Conservation (phyloP, 2,888 invertebrate species). For the Sialis lutaria region DNA sequence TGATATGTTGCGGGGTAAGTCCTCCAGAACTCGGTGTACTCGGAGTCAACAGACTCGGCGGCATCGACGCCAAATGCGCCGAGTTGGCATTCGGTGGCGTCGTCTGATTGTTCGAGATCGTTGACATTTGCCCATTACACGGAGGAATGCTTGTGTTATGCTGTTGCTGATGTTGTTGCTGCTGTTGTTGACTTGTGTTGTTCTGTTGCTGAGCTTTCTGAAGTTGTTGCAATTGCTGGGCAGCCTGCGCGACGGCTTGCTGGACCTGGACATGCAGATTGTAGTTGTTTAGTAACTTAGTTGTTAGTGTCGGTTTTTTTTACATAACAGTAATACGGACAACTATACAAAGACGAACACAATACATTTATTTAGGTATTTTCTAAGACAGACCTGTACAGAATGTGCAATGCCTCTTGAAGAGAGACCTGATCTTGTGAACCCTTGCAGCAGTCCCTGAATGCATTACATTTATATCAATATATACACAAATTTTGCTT, state of each 20-base stretch:
- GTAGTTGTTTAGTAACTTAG: too few relatives aligned
- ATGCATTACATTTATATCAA: background rate
- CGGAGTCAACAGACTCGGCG: conserved; percentile 33
- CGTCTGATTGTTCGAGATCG: conserved; percentile 22
- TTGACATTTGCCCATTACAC: conserved; percentile 19
- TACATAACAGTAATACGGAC: too few relatives aligned
- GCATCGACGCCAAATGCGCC: conserved; percentile 24
- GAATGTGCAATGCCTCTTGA: conserved; percentile 27
- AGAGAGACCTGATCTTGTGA: conserved; percentile 26
- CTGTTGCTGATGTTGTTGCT: conserved; percentile 36
- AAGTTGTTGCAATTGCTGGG: conserved; percentile 66
- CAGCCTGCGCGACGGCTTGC: conserved; percentile 72
- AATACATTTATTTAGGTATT: conserved; percentile 3
- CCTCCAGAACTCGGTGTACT: conserved; percentile 36
- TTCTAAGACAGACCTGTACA: conserved; percentile 26
- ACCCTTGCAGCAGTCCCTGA: conserved; percentile 31
- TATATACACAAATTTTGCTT: too few relatives aligned
- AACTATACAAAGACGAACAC: too few relatives aligned
- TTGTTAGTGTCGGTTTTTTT: too few relatives aligned
- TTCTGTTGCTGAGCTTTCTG: conserved; percentile 52
- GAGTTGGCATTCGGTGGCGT: conserved; percentile 32
- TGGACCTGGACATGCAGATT: conserved; percentile 36
- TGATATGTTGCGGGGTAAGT: conserved; percentile 32
- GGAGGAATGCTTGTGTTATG: conserved; percentile 21
- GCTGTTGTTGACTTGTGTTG: conserved; percentile 53